Percentiles rank a stretch among this genome's conserved stretches.
phyloP scores from a whole-genome alignment of 1,140 invertebrate species.

The Cyclina sinensis region DNA sequence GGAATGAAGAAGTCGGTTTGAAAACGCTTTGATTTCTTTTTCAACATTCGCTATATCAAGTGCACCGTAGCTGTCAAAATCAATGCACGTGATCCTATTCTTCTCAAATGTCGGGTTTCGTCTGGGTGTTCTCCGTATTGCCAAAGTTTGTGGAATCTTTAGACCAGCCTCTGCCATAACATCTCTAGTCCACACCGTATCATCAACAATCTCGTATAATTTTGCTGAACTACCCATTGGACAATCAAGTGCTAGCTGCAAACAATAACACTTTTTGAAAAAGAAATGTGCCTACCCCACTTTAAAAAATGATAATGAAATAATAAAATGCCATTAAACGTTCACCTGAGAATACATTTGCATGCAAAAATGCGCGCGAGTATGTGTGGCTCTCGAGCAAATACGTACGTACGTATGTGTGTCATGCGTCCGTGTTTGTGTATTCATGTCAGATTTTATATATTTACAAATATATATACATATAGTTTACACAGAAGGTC shows the following conservation, averaged over 20 bases:
- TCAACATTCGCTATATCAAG: neutral
- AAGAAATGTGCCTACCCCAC: too few species aligned
- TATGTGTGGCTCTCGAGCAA: too few species aligned
- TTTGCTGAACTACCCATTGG: slow-evolving; percentile 73
- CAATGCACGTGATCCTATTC: neutral
- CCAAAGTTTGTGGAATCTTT: slow-evolving; percentile 70
- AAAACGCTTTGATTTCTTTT: neutral
- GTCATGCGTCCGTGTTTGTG: too few species aligned
- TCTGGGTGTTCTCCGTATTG: slow-evolving; percentile 54
- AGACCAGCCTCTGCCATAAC: slow-evolving; percentile 67
- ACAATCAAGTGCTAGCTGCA: slow-evolving; percentile 66
- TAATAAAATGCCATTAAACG: too few species aligned
- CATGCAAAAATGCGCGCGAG: too few species aligned
- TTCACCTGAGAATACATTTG: too few species aligned
- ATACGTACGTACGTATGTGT: too few species aligned
- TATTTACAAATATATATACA: too few species aligned
- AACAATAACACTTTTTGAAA: too few species aligned
- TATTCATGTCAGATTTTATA: too few species aligned
- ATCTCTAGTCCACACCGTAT: slow-evolving; percentile 73
- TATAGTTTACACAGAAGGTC: too few species aligned
- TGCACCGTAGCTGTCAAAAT: neutral
- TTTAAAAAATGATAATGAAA: too few species aligned
- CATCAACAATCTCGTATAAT: slow-evolving; percentile 68
- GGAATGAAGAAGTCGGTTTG: neutral
- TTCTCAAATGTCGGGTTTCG: neutral